Conservation (phyloP, 2,888 invertebrate species). For the Drosophila vallismaia region DNA sequence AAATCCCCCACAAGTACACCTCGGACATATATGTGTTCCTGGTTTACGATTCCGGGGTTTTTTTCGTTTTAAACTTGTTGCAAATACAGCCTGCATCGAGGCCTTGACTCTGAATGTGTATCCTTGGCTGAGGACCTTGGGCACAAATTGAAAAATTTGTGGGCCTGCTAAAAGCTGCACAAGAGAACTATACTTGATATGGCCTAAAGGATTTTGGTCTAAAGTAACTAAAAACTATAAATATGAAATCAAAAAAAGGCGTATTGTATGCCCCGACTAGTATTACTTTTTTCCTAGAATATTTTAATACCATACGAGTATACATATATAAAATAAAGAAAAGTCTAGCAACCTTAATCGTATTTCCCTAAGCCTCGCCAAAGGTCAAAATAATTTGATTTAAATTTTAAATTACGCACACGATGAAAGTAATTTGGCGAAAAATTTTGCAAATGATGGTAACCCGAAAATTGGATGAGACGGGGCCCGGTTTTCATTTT, state of each 20-base stretch:
- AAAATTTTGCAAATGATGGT: conserved; percentile 32
- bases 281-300: background rate
- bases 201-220: background rate
- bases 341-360: background rate
- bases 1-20: conserved; percentile 46
- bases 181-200: conserved; percentile 10
- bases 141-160: conserved; percentile 66
- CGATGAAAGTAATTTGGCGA: conserved; percentile 29
- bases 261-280: too few relatives aligned
- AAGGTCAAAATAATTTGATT: conserved; percentile 41
- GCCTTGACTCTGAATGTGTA: conserved; percentile 63
- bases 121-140: conserved; percentile 61
- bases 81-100: conserved; percentile 42
- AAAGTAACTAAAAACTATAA: conserved; percentile 3
- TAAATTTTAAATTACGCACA: conserved; percentile 41
- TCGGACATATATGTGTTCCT: background rate
- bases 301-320: too few relatives aligned
- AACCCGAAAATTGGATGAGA: conserved; percentile 14
- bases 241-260: background rate
- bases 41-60: conserved; percentile 23
- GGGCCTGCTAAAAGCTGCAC: conserved; percentile 22
- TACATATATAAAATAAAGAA: background rate
- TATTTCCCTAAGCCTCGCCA: conserved; percentile 6
- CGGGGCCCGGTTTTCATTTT: background rate
- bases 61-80: conserved; percentile 64